These are phyloP conservation scores for Glomeris marginata DNA, from an alignment of 2,888 invertebrate species.

Conservation along the genomic window DNA sequence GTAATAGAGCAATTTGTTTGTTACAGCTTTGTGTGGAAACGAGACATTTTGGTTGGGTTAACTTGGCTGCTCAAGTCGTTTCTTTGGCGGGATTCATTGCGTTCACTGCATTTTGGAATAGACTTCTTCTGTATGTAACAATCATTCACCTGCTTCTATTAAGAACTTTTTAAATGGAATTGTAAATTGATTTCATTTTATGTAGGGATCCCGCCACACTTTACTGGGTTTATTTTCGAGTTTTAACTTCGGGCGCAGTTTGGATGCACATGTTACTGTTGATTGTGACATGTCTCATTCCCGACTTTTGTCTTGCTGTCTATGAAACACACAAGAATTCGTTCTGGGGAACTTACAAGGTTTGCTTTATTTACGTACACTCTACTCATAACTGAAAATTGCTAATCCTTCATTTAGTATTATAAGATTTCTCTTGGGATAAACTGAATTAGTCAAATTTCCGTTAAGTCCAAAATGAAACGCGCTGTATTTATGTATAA, in stretches of 20 bases:
- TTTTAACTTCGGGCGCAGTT: constrained; percentile 42
- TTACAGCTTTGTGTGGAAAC: constrained; percentile 42
- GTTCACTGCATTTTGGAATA: constrained; percentile 42
- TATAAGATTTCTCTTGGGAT: too few relatives aligned
- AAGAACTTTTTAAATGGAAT: too few relatives aligned
- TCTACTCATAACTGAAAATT: too few relatives aligned
- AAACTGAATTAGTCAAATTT: too few relatives aligned
- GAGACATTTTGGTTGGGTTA: constrained; percentile 41
- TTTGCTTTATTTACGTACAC: too few relatives aligned
- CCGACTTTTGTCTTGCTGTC: constrained; percentile 34
- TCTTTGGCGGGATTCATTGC: constrained; percentile 42
- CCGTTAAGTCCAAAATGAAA: too few relatives aligned
- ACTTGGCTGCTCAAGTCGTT: constrained; percentile 36
- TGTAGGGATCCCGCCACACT: too few relatives aligned
- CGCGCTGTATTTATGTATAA: too few relatives aligned
- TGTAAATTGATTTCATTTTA: too few relatives aligned
- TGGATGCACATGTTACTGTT: constrained; percentile 42
- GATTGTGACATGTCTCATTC: constrained; percentile 38
- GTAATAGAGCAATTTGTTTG: too few relatives aligned
- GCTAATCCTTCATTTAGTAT: too few relatives aligned
- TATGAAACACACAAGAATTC: constrained; percentile 2
- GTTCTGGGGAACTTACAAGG: constrained; percentile 1
- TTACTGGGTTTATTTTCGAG: constrained; percentile 40
- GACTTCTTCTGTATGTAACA: constrained; percentile 18
- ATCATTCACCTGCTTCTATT: too few relatives aligned